These are phyloP conservation scores for Sebastes taczanowskii DNA, from an alignment of 2,797 vertebrate species.

Conservation along the genomic window DNA sequence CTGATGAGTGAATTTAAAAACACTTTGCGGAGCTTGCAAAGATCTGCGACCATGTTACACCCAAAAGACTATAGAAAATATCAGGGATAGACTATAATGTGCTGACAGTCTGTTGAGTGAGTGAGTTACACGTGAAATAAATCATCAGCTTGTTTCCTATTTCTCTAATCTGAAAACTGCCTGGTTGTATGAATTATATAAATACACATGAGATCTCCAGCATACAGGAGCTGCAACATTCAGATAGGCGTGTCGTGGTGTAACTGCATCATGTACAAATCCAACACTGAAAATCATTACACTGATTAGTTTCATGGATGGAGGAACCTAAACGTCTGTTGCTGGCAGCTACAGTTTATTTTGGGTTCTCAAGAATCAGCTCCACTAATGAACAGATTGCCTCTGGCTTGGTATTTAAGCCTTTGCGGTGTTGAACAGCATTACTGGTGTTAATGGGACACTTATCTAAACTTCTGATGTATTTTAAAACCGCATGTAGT, in stretches of 20 bases:
- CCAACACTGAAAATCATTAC: conserved; percentile 28
- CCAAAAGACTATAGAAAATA: conserved; percentile 19
- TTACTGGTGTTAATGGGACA: conserved; percentile 63
- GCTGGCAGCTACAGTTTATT: conserved; percentile 71
- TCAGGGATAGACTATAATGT: conserved; percentile 30
- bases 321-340: conserved; percentile 65
- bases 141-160: conserved; percentile 45
- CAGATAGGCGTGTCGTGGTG: not conserved
- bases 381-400: conserved; percentile 71
- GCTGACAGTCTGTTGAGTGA: conserved; percentile 34
- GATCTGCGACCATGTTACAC: conserved; percentile 34
- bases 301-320: conserved; percentile 65
- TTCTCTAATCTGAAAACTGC: conserved; percentile 34
- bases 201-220: not conserved
- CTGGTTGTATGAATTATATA: conserved; percentile 21
- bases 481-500: conserved; percentile 48
- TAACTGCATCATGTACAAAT: conserved; percentile 26
- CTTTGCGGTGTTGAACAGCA: conserved; percentile 54
- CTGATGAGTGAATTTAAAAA: conserved; percentile 62
- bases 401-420: conserved; percentile 67
- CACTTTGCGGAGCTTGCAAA: conserved; percentile 37
- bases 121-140: conserved; percentile 22
- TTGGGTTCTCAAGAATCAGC: conserved; percentile 59
- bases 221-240: not conserved
- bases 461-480: conserved; percentile 56